Base-by-base conservation (phyloP, 1,140 invertebrate genomes). In the Coelopa frigida region DNA sequence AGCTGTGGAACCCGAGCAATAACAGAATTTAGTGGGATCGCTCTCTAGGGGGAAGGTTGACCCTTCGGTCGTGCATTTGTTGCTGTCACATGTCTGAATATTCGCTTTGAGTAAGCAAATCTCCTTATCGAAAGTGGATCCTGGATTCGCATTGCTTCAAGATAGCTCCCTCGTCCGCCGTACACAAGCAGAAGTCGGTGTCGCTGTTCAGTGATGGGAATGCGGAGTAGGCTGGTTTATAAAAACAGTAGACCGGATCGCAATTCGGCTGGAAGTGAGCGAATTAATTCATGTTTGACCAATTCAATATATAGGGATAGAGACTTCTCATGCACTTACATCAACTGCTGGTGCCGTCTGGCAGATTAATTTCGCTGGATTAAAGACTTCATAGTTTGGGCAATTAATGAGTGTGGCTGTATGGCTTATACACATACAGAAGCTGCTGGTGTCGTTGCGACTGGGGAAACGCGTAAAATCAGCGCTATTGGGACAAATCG, bases 121-220 rank as follows among this genome's bases (percentile, higher is more conserved):
- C n/a, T n/a, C n/a, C n/a, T n/a, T n/a, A n/a, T n/a, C n/a, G n/a
- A n/a, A n/a, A n/a, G n/a, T n/a, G n/a, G n/a, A n/a, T n/a, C n/a
- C n/a, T n/a, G n/a, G n/a, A n/a, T n/a, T n/a, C n/a, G n/a, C n/a
- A n/a, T n/a, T n/a, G n/a, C n/a, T n/a, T n/a, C n/a, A n/a, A n/a
- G 12, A 22, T 33, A 18, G 31, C 42, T 3, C 23, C 14, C 6
- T 27, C 42, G 23, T 44, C 42, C 3, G 6, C 20, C 8, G 6
- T 20, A 33, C 42, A 44, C 14, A 33, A 44, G n/a, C n/a, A n/a
- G n/a, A n/a, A n/a, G n/a, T n/a, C n/a, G n/a, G n/a, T n/a, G 14
- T 46, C 20, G 15, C 42, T 50, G 5, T 39, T 43, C 4, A 48
- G 0, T 2, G 61, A 46, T 2, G 61, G 40, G 26, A 61, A 45